Evolutionary conservation across 2,888 invertebrate species (phyloP).

Genomic region (Nymphalis polychloros): DNA sequence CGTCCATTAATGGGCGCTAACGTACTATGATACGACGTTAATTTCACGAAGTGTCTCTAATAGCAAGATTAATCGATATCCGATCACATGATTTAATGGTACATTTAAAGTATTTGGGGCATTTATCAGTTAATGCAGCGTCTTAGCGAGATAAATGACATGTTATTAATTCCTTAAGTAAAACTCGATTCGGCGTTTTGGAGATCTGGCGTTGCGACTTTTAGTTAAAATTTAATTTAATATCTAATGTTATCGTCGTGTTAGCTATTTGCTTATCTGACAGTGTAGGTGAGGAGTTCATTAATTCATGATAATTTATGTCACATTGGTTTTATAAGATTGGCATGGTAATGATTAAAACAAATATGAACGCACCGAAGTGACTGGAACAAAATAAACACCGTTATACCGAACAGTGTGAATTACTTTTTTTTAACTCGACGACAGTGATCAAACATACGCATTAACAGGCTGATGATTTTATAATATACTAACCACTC

Average conservation of each 20-base stretch:
- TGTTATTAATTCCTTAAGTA: constrained; percentile 5
- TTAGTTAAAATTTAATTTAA: constrained; percentile 1
- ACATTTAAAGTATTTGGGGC: constrained; percentile 26
- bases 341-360: not conserved
- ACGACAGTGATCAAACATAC: not conserved
- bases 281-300: constrained; percentile 3
- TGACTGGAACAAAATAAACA: not conserved
- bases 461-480: constrained; percentile 5
- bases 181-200: constrained; percentile 15
- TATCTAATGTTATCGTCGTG: constrained; percentile 2
- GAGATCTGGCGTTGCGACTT: constrained; percentile 4
- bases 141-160: constrained; percentile 24
- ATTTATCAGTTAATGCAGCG: constrained; percentile 33
- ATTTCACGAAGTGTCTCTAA: constrained; percentile 39
- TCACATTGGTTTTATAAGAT: not conserved
- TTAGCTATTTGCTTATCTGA: constrained; percentile 4
- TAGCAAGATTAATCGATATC: constrained; percentile 39
- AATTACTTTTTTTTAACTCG: not conserved
- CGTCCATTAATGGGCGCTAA: constrained; percentile 54
- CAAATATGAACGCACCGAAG: not conserved
- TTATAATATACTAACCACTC: constrained; percentile 26
- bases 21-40: constrained; percentile 41
- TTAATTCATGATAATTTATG: not conserved
- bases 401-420: not conserved
- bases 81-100: constrained; percentile 35